These are phyloP conservation scores for Standfussiana lucernea DNA, from an alignment of 2,888 invertebrate genomes.

Conservation along the genomic window DNA sequence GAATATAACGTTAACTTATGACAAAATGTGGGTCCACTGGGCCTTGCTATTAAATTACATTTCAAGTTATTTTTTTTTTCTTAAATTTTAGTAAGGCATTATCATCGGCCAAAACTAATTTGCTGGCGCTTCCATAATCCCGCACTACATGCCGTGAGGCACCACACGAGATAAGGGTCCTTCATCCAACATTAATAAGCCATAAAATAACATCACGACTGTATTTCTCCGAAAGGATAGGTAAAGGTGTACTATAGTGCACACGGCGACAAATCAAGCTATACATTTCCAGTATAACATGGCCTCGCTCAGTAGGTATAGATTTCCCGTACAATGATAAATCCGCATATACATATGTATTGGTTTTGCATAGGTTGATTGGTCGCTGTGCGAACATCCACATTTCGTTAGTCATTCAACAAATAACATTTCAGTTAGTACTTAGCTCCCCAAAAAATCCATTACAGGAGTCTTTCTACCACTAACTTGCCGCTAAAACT, in stretches of 20 bases:
- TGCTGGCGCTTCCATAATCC: background rate
- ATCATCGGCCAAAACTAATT: background rate
- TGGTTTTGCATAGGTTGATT: no score
- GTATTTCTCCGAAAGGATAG: background rate
- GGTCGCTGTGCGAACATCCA: no score
- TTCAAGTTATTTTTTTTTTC: constrained; percentile 2
- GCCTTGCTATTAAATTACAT: constrained; percentile 3
- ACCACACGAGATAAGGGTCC: background rate
- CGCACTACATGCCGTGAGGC: background rate
- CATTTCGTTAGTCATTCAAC: background rate
- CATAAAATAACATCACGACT: background rate
- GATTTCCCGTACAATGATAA: no score
- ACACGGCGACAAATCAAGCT: no score
- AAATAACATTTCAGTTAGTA: background rate
- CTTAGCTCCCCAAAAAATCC: background rate
- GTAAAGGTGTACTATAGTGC: background rate
- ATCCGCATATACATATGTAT: no score
- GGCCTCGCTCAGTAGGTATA: no score
- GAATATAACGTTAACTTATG: constrained; percentile 27
- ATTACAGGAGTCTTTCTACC: background rate
- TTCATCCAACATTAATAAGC: constrained; percentile 8
- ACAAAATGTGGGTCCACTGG: constrained; percentile 14
- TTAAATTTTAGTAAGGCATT: background rate
- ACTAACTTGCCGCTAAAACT: constrained; percentile 28
- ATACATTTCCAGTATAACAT: no score